Conservation (phyloP, 2,113 vertebrate genomes). For the Marmota flaviventris region DNA sequence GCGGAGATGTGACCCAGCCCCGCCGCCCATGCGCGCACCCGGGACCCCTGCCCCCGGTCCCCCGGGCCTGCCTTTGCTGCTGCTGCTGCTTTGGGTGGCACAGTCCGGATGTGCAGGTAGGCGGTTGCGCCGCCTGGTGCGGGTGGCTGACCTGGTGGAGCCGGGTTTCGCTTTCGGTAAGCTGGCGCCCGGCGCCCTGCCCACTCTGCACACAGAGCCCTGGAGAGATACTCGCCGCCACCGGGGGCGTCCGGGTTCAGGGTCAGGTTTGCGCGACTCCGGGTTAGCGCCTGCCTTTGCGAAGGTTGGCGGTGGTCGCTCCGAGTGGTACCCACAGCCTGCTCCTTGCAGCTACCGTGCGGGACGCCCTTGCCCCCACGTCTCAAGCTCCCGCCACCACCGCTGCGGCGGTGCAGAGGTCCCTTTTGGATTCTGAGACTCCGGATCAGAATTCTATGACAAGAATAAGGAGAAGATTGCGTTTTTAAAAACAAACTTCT, state of each 20-base stretch:
- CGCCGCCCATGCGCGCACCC: conserved; percentile 73
- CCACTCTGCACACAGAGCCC: accelerated
- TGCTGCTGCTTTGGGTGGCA: not conserved
- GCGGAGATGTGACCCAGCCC: conserved; percentile 57
- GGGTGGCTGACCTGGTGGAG: accelerated
- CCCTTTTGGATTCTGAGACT: no score
- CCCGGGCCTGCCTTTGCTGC: not conserved
- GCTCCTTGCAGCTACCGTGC: accelerated
- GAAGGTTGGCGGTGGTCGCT: accelerated
- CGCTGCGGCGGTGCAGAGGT: not conserved
- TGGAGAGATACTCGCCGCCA: not conserved
- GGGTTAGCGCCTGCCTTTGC: not conserved
- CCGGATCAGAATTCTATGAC: no score
- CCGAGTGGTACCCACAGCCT: not conserved
- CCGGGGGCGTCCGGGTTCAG: not conserved
- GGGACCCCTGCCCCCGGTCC: not conserved
- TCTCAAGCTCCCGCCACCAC: not conserved
- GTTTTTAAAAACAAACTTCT: not conserved
- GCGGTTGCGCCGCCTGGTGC: not conserved
- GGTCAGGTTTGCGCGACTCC: not conserved
- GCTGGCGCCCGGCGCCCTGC: accelerated
- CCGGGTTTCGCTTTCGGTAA: not conserved
- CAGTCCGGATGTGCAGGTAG: conserved; percentile 41
- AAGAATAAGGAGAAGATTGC: no score
- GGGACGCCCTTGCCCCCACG: accelerated